Percentiles rank a stretch among this genome's conserved stretches.
These are phyloP conservation scores for Toxonevra muliebris DNA, from an alignment of 2,888 invertebrate species.

Conservation along the genomic window DNA sequence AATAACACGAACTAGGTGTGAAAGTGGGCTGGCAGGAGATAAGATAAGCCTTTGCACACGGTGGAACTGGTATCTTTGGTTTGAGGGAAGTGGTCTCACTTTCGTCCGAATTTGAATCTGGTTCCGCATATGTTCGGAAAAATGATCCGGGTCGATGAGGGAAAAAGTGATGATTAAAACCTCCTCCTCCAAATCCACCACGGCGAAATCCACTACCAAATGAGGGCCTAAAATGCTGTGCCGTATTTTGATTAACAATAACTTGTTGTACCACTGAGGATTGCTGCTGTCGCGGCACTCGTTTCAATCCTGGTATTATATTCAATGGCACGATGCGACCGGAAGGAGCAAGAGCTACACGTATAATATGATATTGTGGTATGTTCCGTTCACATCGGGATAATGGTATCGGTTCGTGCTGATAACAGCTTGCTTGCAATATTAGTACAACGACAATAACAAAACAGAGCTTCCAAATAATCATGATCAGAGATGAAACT, in stretches of 20 bases:
- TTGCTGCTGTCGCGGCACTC: background rate
- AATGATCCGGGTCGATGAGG: background rate
- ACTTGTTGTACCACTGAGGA: slow-evolving; percentile 4
- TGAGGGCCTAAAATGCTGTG: background rate
- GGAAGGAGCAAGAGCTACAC: background rate
- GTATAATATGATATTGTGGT: background rate
- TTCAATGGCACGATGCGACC: background rate
- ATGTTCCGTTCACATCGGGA: slow-evolving; percentile 1
- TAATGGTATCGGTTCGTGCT: background rate
- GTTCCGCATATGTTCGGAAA: background rate
- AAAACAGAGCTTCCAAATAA: too few species aligned
- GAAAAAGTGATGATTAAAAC: background rate
- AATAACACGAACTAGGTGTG: background rate
- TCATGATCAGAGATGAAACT: too few species aligned
- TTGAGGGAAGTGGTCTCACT: too few species aligned
- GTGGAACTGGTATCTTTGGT: background rate
- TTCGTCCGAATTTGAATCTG: too few species aligned
- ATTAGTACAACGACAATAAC: background rate
- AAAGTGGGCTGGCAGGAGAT: background rate
- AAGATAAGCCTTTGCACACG: background rate
- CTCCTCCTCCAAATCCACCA: background rate
- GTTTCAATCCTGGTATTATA: background rate
- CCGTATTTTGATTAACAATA: background rate
- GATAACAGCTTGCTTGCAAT: background rate
- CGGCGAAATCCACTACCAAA: background rate